Evolutionary conservation across 2,888 invertebrate species (phyloP).

Genomic region (Plagodis dolabraria): DNA sequence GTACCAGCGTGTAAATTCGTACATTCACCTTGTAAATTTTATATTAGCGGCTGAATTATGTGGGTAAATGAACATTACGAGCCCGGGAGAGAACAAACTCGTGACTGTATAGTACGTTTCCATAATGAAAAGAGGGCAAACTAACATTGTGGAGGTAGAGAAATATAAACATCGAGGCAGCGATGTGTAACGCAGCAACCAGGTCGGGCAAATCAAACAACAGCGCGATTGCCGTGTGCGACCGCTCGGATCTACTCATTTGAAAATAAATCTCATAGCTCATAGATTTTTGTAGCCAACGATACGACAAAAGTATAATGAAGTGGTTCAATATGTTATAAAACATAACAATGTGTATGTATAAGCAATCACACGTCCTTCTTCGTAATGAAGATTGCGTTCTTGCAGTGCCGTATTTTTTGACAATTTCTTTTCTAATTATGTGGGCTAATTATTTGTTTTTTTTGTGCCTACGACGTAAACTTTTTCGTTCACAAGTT

Average conservation of each 20-base stretch:
- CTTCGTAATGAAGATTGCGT: too few species aligned
- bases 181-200: slow-evolving; percentile 59
- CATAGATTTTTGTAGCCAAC: slow-evolving; percentile 28
- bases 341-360: too few species aligned
- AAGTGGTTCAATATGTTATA: too few species aligned
- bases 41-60: slow-evolving; percentile 21
- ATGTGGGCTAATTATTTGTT: too few species aligned
- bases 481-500: too few species aligned
- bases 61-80: slow-evolving; percentile 34
- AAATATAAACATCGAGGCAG: slow-evolving; percentile 44
- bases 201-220: slow-evolving; percentile 74
- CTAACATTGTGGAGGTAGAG: slow-evolving; percentile 38
- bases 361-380: too few species aligned
- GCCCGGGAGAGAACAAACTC: slow-evolving; percentile 29
- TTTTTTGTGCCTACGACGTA: too few species aligned
- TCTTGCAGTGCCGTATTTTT: too few species aligned
- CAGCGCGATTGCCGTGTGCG: slow-evolving; percentile 61
- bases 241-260: slow-evolving; percentile 46
- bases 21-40: slow-evolving; percentile 13
- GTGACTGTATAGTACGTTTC: slow-evolving; percentile 34
- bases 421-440: too few species aligned
- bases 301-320: slow-evolving; percentile 8
- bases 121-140: slow-evolving; percentile 42
- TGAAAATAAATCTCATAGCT: slow-evolving; percentile 43
- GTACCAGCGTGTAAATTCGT: slow-evolving; percentile 7